Evolutionary conservation across 2,113 vertebrate genomes (phyloP).

Genomic region (Pampusana beccarii): DNA sequence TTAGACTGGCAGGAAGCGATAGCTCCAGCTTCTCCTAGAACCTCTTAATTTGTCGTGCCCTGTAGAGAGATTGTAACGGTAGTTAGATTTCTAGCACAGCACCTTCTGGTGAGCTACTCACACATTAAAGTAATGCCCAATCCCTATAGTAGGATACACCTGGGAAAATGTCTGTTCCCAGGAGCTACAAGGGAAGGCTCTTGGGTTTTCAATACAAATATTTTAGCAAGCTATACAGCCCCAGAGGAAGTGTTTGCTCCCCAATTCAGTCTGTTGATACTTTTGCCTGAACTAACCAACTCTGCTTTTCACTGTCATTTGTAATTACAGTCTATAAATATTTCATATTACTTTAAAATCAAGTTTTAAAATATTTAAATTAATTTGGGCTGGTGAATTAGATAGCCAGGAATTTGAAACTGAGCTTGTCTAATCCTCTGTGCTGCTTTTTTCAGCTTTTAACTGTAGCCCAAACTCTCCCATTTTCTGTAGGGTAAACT

Average conservation of each 20-base stretch:
- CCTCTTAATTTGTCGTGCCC: background rate
- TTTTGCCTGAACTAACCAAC: slow-evolving; percentile 31
- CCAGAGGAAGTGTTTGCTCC: slow-evolving; percentile 15
- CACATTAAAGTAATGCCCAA: background rate
- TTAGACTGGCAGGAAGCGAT: background rate
- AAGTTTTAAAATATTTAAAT: slow-evolving; percentile 52
- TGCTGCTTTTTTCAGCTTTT: slow-evolving; percentile 24
- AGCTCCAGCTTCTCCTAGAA: background rate
- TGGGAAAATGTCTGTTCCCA: slow-evolving; percentile 30
- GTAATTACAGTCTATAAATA: slow-evolving; percentile 38
- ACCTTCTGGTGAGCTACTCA: slow-evolving; percentile 15
- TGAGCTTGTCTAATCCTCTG: slow-evolving; percentile 15
- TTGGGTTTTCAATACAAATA: slow-evolving; percentile 10
- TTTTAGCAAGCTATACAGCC: slow-evolving; percentile 2
- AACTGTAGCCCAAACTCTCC: background rate
- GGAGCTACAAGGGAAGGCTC: background rate
- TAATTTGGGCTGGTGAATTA: slow-evolving; percentile 16
- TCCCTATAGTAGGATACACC: background rate
- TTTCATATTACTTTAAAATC: slow-evolving; percentile 56
- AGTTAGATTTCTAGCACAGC: background rate
- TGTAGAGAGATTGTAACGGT: background rate
- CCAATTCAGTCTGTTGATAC: slow-evolving; percentile 1
- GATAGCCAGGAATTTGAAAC: slow-evolving; percentile 12
- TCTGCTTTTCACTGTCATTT: slow-evolving; percentile 36
- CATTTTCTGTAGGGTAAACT: background rate